Evolutionary conservation across 2,888 invertebrate genomes (phyloP), one percentile per base, ranked within the genome.

Genomic region (Pachycephus smyrnensis): DNA sequence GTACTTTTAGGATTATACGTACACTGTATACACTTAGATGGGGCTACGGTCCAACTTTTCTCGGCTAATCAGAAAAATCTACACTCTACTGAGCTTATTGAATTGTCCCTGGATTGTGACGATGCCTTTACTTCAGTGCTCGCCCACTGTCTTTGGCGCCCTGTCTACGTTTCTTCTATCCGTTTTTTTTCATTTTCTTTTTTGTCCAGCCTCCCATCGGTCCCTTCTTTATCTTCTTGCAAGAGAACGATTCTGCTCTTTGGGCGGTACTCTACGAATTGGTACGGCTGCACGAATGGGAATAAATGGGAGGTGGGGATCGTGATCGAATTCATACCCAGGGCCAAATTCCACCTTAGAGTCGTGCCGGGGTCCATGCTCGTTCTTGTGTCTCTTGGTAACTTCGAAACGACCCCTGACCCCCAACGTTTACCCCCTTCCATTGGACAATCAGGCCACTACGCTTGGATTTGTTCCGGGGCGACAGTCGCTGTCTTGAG

Each of bases 41-140:
- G 40, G 6, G 23, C 40, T 9, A 55, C 40, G 40, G 86, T 86
- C 89, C 88, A 90, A 90, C 88, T 90, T 89, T 85, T 80, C 40
- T 84, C 85, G 84, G 87, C 89, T 90, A 90, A 90, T 90, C 90
- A 90, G 89, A 90, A 90, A 90, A 90, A 89, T 90, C 90, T 88
- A 90, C 90, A 89, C 89, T 87, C 82, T 84, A 84, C 37, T 82
- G 86, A 86, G 84, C 84, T 90, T 89, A 90, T 90, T 90, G 89
- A 90, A 89, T 90, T 86, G 89, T 85, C 83, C 78, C 82, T 80
- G 79, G 79, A 55, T 55, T 77, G 74, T 79, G 76, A 69, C 75
- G 69, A 23, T 36, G n/a, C 74, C 40, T 55, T 55, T 55, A 55
- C 23, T 23, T 55, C 40, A 9, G 9, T 55, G 40, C 40, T 55